Percentiles rank a stretch among this genome's conserved stretches.
phyloP scores from a whole-genome alignment of 2,113 vertebrate species.

The Strix uralensis region DNA sequence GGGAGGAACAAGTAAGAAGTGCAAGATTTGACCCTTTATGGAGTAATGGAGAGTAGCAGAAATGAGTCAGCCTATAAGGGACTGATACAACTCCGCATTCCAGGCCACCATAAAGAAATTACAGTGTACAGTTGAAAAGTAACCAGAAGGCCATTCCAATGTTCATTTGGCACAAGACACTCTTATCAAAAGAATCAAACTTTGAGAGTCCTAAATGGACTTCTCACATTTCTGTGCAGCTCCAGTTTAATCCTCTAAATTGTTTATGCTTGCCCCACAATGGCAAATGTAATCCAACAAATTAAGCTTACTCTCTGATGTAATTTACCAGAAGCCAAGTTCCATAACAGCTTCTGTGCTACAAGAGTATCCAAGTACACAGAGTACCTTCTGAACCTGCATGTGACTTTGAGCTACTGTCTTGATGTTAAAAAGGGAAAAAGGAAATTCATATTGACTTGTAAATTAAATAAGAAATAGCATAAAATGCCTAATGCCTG shows the following conservation, averaged over 20 bases:
- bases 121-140: background rate
- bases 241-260: slow-evolving; percentile 50
- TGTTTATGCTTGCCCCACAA: background rate
- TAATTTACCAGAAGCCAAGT: background rate
- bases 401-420: background rate
- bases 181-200: background rate
- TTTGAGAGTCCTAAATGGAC: background rate
- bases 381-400: background rate
- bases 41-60: background rate
- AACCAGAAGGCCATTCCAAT: background rate
- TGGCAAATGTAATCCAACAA: slow-evolving; percentile 20
- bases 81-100: background rate
- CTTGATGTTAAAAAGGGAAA: background rate
- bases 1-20: background rate
- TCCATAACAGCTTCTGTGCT: background rate
- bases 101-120: slow-evolving; percentile 48
- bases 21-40: background rate
- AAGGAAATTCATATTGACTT: background rate
- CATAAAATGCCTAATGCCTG: background rate
- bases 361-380: background rate
- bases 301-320: background rate
- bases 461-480: background rate
- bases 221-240: background rate
- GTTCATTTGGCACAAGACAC: slow-evolving; percentile 18
- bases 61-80: background rate